Evolutionary conservation across 2,113 vertebrate genomes (phyloP), one percentile per base, ranked within the genome.

Genomic region (Percina caprodes): DNA sequence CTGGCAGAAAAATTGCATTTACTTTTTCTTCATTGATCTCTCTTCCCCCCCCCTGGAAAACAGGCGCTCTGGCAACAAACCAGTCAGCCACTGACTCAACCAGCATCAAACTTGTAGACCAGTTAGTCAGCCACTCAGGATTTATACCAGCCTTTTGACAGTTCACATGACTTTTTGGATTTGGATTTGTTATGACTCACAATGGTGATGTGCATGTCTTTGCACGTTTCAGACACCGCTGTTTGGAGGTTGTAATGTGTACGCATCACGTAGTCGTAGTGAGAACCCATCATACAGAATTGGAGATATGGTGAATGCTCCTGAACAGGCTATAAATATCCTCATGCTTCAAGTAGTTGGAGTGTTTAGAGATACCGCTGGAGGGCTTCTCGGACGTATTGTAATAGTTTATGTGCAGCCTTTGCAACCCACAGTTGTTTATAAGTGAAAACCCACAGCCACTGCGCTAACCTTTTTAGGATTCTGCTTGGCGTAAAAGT

Each of bases 291-390:
- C 7, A 45, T 56, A 21, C 56, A 23, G 52, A 23, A 46, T 55
- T 46, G 51, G 60, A 73, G 82, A 82, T 84, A 78, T 16, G 0
- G 13, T 61, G 55, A 68, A 79, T 48, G 77, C 79, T 83, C 59
- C 85, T 45, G 59, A 77, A 52, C 67, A 16, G 24, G 26, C 80
- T 90, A 89, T 83, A 87, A 91, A 91, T 91, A 93, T 46, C 65
- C 12, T 49, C 39, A 2, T 48, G 80, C 61, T 86, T 85, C 69
- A 80, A 88, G 87, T 82, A 73, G 83, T 82, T 75, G 60, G 60
- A 85, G 78, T 77, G 83, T 87, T 66, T 67, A 65, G 35, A 88
- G 89, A 86, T 86, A 52, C 54, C 26, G 67, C 88, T 65, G 66
- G 5, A 24, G 72, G 84, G 76, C 72, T 79, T 78, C 80, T 82